Percentiles rank a stretch among this genome's conserved stretches.
phyloP scores from a whole-genome alignment of 2,888 invertebrate species.

The Pachliopta kotzebuea region DNA sequence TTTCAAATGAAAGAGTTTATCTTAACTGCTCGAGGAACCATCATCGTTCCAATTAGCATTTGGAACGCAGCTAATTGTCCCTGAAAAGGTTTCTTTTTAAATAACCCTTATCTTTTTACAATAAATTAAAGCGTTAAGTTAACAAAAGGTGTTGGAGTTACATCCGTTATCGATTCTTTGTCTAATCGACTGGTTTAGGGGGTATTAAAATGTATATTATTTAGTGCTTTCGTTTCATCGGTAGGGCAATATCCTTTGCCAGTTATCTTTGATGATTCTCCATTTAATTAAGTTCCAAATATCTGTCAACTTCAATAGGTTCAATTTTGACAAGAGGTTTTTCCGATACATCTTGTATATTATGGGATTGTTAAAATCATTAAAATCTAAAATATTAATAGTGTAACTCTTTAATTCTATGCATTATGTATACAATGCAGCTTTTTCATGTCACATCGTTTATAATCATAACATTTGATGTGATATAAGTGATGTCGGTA shows the following conservation, averaged over 20 bases:
- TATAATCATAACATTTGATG: not conserved
- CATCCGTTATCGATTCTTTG: slow-evolving; percentile 26
- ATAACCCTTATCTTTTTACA: slow-evolving; percentile 24
- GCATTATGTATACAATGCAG: no score
- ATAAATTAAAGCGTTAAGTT: slow-evolving; percentile 24
- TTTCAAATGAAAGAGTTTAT: slow-evolving; percentile 12
- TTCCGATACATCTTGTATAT: no score
- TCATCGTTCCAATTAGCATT: slow-evolving; percentile 16
- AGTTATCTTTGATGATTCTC: slow-evolving; percentile 20
- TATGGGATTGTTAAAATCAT: no score
- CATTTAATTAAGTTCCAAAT: slow-evolving; percentile 20
- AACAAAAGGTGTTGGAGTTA: slow-evolving; percentile 27
- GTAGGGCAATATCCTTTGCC: slow-evolving; percentile 26
- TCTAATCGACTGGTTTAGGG: slow-evolving; percentile 21
- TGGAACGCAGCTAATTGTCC: slow-evolving; percentile 11
- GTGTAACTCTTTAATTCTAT: no score
- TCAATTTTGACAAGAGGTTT: not conserved
- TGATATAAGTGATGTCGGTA: not conserved
- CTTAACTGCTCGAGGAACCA: slow-evolving; percentile 7
- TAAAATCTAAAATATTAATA: no score
- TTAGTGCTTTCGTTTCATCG: slow-evolving; percentile 20
- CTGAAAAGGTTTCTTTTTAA: slow-evolving; percentile 8
- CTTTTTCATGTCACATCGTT: no score
- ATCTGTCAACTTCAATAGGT: slow-evolving; percentile 6
- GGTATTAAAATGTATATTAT: slow-evolving; percentile 25